Base-by-base conservation (phyloP, 2,888 invertebrate species). In the Limnephilus rhombicus region DNA sequence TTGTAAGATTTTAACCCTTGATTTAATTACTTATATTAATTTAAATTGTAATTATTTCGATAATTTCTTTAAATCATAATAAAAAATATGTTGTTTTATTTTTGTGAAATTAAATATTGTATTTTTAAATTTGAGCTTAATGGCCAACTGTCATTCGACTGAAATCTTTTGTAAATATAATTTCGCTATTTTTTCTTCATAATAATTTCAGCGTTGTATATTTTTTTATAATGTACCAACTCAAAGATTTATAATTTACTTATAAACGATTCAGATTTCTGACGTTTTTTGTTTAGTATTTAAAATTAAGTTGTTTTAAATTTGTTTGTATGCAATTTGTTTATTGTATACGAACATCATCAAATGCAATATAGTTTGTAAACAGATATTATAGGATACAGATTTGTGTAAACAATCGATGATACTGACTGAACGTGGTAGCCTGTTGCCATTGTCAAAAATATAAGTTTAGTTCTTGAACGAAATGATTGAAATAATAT, bases 101-200 rank as follows among this genome's bases (percentile, higher is more conserved):
- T 80, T 82, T 45, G 49, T 68, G 24, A 49, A 49, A 83, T 31
- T 68, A 18, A 83, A 45, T 68, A 83, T 15, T 37, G 15, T 31
- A 31, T 18, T 82, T 31, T 83, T 83, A 82, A 83, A 31, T 90
- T 85, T 68, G 29, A 53, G 85, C 86, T 45, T 86, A 31, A 86
- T 49, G 41, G 86, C 86, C 49, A 86, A 86, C 37, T 45, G 45
- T 86, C 37, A 86, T 45, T 86, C 49, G 86, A 86, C 86, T 86
- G 86, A 86, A 37, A 90, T 53, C 80, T 45, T 90, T 90, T 89
- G 45, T 89, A 89, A 45, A 41, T 89, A 89, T 89, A 4, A 89
- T 89, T 89, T 89, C 45, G 34, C 81, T 82, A 29, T 2, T 31
- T 34, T 82, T 24, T 24, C 68, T 68, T 68, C 68, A 9, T 68